These are phyloP conservation scores for Pristionchus maxplancki DNA, from an alignment of 2,888 invertebrate genomes.

Conservation along the genomic window DNA sequence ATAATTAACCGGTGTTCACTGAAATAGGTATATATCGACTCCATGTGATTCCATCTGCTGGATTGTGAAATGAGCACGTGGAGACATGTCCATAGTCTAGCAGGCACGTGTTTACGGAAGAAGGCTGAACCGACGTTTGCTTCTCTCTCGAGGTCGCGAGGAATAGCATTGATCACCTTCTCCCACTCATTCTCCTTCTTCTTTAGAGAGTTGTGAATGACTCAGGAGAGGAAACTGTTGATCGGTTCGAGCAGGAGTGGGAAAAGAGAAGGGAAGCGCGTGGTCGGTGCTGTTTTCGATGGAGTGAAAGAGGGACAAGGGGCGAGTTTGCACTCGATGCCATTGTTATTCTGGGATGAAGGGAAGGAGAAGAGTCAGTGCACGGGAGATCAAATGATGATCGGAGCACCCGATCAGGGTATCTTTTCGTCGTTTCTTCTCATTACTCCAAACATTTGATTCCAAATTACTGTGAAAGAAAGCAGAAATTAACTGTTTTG, in stretches of 20 bases:
- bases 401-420: not conserved
- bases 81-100: not conserved
- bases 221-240: not conserved
- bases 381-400: slow-evolving; percentile 38
- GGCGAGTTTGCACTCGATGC: slow-evolving; percentile 40
- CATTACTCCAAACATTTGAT: not conserved
- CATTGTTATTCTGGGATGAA: slow-evolving; percentile 39
- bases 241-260: slow-evolving; percentile 12
- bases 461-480: not conserved
- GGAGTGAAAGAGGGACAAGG: slow-evolving; percentile 14
- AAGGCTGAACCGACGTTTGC: slow-evolving; percentile 14
- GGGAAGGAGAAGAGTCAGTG: not conserved
- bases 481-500: too few species aligned
- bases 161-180: slow-evolving; percentile 5
- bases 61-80: slow-evolving; percentile 20
- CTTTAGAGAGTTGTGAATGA: not conserved
- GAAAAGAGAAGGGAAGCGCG: not conserved
- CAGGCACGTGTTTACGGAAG: not conserved
- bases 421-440: not conserved
- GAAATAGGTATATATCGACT: too few species aligned
- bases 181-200: not conserved
- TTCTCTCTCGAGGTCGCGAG: not conserved
- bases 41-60: slow-evolving; percentile 15
- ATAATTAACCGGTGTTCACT: not conserved
- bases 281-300: slow-evolving; percentile 45